Base-by-base conservation (phyloP, 2,113 vertebrate species). In the Atlantisia rogersi region DNA sequence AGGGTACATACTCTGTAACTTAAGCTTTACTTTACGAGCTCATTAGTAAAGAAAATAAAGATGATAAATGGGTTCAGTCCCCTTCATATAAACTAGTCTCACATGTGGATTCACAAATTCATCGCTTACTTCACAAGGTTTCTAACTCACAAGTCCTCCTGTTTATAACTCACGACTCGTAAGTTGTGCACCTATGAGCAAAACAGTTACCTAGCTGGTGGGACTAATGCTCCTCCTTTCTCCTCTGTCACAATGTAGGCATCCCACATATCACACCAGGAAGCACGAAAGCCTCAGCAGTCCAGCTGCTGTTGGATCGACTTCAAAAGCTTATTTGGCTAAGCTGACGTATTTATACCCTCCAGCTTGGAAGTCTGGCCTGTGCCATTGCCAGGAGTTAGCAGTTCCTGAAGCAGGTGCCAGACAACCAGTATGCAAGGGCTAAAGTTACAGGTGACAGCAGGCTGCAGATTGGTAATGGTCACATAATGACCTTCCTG, bases 241-340 rank as follows among this genome's bases (percentile, higher is more conserved):
- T 86, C 15, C 20, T 35, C 25, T 1, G 1, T 35, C 52, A 24
- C 5, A 32, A 16, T 31, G 39, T 2, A 31, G n/a, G 12, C 3
- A 1, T 40, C 17, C 32, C 46, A 2, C 31, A 11, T 46, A 12
- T 63, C 15, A 9, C 28, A 39, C 31, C 1, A 2, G n/a, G 26
- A 68, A 60, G 20, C 39, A 48, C 1, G 1, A 67, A 80, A 53
- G 60, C 53, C 16, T 67, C 39, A 40, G 46, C n/a, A 32, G n/a
- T 42, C 31, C 26, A 50, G 31, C 69, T 56, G 26, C 52, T 29
- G 22, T 53, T 74, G 44, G 24, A 60, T 50, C 28, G 0, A 0
- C 67, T 73, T 85, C 44, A 59, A n/a, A 67, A 67, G 44, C 26
- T 35, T 44, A 44, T 69, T 56, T 63, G 29, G 8, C 16, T 56